phyloP scores from a whole-genome alignment of 2,797 vertebrate species.

The Platyrinchus mystaceus region DNA sequence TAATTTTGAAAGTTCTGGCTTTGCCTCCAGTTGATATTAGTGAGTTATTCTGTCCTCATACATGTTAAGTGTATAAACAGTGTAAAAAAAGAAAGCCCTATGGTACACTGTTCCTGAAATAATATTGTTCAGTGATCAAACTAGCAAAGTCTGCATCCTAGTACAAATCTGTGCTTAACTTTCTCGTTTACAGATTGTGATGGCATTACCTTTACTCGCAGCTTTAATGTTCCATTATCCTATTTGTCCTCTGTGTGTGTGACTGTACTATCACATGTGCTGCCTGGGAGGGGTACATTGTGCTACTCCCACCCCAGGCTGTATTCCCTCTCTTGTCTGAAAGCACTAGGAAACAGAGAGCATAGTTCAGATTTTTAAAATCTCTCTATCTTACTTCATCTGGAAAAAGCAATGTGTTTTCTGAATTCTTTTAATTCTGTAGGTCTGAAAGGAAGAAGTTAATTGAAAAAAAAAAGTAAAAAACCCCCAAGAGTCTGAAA shows the following conservation, averaged over 20 bases:
- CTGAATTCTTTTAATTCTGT: neutral
- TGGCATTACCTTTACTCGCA: neutral
- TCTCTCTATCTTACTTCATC: neutral
- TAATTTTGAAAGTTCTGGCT: neutral
- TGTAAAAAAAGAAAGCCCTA: neutral
- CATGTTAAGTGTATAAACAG: neutral
- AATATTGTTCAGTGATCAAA: neutral
- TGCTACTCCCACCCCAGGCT: neutral
- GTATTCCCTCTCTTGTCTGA: neutral
- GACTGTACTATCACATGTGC: accelerated
- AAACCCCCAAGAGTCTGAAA: accelerated
- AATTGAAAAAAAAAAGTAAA: neutral
- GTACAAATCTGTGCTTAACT: neutral
- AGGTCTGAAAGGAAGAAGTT: neutral
- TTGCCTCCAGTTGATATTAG: neutral
- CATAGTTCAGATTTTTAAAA: neutral
- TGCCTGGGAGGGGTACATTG: neutral
- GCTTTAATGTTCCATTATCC: neutral
- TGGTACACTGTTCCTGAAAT: neutral
- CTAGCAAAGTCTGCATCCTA: neutral
- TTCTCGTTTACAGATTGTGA: neutral
- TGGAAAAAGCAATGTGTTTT: neutral
- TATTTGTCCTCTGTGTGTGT: accelerated
- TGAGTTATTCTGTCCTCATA: neutral
- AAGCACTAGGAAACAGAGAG: neutral